Conservation (phyloP, 2,797 vertebrate genomes). For the Rhabdomys pumilio region DNA sequence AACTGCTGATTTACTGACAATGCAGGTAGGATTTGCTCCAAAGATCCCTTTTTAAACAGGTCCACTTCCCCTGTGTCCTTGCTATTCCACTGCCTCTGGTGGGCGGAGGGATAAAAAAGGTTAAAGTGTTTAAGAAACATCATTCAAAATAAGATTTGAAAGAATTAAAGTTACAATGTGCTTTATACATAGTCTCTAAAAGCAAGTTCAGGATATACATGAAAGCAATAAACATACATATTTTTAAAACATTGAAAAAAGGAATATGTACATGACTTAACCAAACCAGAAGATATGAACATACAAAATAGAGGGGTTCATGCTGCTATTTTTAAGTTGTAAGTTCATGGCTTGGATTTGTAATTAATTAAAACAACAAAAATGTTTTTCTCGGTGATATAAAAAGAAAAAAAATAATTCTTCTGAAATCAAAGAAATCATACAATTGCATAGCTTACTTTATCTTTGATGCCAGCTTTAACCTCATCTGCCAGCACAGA, state of each 20-base stretch:
- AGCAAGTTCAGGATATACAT: not conserved
- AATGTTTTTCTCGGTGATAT: not conserved
- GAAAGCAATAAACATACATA: not conserved
- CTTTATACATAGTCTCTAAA: not conserved
- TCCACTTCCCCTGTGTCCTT: too few species aligned
- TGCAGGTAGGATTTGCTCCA: too few species aligned
- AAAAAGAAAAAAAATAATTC: not conserved
- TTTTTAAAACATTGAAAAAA: not conserved
- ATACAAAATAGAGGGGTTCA: not conserved
- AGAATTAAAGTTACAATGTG: too few species aligned
- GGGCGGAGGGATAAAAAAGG: too few species aligned
- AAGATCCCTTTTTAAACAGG: too few species aligned
- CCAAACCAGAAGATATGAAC: not conserved
- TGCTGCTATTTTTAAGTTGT: not conserved
- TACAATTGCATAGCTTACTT: not conserved
- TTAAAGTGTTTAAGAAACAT: too few species aligned
- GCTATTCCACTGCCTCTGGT: too few species aligned
- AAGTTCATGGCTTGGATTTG: not conserved
- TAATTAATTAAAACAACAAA: not conserved
- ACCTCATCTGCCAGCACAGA: not conserved
- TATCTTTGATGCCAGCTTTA: not conserved
- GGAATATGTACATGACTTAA: not conserved
- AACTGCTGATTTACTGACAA: too few species aligned
- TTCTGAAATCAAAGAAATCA: not conserved
- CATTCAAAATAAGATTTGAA: too few species aligned